A percentile compares a stretch with the other conserved stretches of the same genome.
phyloP scores from a whole-genome alignment of 2,113 vertebrate species.

The Myotis yumanensis region DNA sequence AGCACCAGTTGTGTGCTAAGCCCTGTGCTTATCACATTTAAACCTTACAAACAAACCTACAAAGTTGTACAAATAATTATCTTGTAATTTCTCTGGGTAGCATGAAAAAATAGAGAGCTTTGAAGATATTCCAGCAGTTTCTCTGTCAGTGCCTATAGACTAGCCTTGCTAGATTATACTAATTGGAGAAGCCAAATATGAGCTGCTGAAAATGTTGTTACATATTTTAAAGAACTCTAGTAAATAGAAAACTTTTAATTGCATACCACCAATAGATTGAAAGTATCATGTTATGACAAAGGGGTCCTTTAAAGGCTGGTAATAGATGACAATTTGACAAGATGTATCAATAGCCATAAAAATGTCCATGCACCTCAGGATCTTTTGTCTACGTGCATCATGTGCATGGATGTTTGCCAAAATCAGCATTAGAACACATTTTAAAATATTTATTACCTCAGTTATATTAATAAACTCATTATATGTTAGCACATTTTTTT shows the following conservation, averaged over 20 bases:
- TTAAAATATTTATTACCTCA: neutral
- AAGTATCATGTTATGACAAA: neutral
- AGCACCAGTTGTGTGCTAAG: neutral
- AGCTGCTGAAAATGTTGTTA: neutral
- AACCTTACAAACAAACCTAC: neutral
- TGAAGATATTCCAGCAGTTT: neutral
- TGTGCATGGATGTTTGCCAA: neutral
- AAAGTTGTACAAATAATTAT: neutral
- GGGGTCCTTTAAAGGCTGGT: neutral
- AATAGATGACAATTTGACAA: constrained; percentile 11
- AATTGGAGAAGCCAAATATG: neutral
- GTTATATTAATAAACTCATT: neutral
- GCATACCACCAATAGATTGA: neutral
- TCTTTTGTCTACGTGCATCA: neutral
- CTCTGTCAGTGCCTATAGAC: neutral
- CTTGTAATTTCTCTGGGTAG: neutral
- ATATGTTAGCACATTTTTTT: neutral
- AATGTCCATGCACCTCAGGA: neutral
- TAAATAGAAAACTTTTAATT: neutral
- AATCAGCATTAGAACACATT: neutral
- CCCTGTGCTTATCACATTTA: neutral
- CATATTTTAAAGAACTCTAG: neutral
- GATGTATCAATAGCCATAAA: neutral
- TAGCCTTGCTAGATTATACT: neutral
- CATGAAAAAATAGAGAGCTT: neutral